Conservation (phyloP, 2,797 vertebrate genomes). For the Poeciliopsis gracilis region DNA sequence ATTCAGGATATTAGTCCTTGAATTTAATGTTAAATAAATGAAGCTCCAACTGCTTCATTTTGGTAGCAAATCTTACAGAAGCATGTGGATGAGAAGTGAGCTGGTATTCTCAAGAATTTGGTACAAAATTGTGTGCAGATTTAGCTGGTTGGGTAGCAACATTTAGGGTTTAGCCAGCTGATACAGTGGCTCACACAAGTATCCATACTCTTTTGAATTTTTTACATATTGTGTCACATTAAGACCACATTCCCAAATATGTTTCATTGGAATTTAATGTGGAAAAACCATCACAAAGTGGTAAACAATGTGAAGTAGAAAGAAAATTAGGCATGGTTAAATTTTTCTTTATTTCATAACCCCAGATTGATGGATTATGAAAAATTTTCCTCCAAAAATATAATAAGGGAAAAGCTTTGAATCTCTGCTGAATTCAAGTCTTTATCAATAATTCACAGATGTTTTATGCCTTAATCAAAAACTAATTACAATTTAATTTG, state of each 20-base stretch:
- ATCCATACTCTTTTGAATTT: too few species aligned
- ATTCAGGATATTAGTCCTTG: background rate
- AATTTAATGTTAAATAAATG: background rate
- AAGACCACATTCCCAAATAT: too few species aligned
- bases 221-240: too few species aligned
- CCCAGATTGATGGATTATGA: background rate
- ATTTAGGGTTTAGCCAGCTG: too few species aligned
- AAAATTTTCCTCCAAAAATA: background rate
- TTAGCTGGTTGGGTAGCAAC: background rate
- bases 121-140: background rate
- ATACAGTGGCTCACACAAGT: too few species aligned
- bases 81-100: background rate
- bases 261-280: too few species aligned
- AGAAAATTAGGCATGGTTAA: too few species aligned
- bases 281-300: too few species aligned
- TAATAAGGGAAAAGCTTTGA: background rate
- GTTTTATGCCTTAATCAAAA: background rate
- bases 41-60: background rate
- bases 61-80: background rate
- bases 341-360: too few species aligned
- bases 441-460: background rate
- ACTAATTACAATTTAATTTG: background rate
- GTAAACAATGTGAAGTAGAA: too few species aligned
- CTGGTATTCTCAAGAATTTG: background rate
- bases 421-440: background rate